Conservation (phyloP, 2,888 invertebrate species). For the Trilocha varians region DNA sequence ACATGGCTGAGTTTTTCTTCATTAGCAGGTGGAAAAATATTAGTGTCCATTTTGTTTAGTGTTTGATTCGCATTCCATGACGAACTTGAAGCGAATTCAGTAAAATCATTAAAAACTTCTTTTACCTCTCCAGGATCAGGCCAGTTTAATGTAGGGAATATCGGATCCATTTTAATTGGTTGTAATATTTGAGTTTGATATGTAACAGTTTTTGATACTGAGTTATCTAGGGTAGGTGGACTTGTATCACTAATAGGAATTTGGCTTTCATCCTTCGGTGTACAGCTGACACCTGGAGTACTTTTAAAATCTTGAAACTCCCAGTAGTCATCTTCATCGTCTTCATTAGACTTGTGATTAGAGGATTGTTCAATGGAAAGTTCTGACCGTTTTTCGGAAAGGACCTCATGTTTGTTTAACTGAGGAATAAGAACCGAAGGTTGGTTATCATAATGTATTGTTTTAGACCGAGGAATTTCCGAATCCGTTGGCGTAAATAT, state of each 20-base stretch:
- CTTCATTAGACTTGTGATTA: conserved; percentile 15
- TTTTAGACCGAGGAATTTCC: conserved; percentile 66
- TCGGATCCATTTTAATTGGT: conserved; percentile 56
- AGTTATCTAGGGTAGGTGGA: neutral
- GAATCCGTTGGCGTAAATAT: conserved; percentile 69
- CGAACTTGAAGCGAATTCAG: conserved; percentile 50
- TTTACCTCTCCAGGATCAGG: conserved; percentile 66
- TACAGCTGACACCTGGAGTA: conserved; percentile 11
- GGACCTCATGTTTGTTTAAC: conserved; percentile 19
- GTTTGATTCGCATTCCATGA: conserved; percentile 27
- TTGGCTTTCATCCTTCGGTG: neutral
- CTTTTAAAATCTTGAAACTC: conserved; percentile 62
- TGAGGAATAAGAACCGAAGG: conserved; percentile 43
- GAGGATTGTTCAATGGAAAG: conserved; percentile 14
- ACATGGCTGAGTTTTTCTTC: conserved; percentile 8
- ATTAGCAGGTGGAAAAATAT: conserved; percentile 8
- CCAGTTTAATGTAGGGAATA: conserved; percentile 63
- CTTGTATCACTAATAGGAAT: neutral
- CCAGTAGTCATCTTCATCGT: conserved; percentile 50
- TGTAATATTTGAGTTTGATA: conserved; percentile 50
- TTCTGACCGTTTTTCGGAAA: conserved; percentile 13
- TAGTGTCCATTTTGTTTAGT: conserved; percentile 2
- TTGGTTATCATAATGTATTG: conserved; percentile 55
- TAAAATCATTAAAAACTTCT: conserved; percentile 57
- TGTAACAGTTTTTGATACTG: conserved; percentile 2